Evolutionary conservation across 2,888 invertebrate species (phyloP).

Genomic region (Meliscaeva auricollis): DNA sequence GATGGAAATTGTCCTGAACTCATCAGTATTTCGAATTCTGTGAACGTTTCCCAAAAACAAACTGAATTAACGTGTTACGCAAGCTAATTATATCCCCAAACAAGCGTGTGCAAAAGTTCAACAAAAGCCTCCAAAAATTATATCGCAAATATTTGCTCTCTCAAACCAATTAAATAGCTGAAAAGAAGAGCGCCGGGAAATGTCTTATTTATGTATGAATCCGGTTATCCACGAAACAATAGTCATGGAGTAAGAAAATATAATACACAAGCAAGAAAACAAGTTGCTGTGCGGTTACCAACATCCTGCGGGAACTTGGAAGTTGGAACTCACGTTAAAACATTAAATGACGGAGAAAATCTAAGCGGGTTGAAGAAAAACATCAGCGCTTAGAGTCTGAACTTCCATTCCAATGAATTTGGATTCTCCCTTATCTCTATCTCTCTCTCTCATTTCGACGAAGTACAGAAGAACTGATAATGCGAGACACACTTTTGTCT

Average conservation of each 20-base stretch:
- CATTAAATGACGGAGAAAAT: slow-evolving; percentile 51
- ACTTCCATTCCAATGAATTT: slow-evolving; percentile 17
- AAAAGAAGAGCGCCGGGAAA: background rate
- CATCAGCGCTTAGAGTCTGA: slow-evolving; percentile 23
- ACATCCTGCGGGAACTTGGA: slow-evolving; percentile 40
- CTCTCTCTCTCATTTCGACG: background rate
- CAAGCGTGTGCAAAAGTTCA: slow-evolving; percentile 58
- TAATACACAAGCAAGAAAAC: slow-evolving; percentile 27
- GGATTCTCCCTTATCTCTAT: background rate
- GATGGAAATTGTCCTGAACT: background rate
- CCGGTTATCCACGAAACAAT: slow-evolving; percentile 69
- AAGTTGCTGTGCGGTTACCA: slow-evolving; percentile 50
- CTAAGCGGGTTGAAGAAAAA: slow-evolving; percentile 32
- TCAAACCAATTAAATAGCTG: background rate
- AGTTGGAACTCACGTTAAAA: slow-evolving; percentile 36
- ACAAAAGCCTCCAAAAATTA: slow-evolving; percentile 66
- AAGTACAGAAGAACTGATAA: slow-evolving; percentile 54
- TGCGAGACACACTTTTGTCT: slow-evolving; percentile 74
- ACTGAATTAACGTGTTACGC: slow-evolving; percentile 36
- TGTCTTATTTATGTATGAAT: slow-evolving; percentile 63
- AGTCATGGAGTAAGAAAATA: slow-evolving; percentile 42
- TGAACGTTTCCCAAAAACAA: background rate
- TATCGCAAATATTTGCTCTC: slow-evolving; percentile 58
- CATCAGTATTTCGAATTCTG: slow-evolving; percentile 2
- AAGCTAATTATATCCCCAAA: slow-evolving; percentile 69